Conservation (phyloP, 1,140 invertebrate species). For the Helicoverpa zea region DNA sequence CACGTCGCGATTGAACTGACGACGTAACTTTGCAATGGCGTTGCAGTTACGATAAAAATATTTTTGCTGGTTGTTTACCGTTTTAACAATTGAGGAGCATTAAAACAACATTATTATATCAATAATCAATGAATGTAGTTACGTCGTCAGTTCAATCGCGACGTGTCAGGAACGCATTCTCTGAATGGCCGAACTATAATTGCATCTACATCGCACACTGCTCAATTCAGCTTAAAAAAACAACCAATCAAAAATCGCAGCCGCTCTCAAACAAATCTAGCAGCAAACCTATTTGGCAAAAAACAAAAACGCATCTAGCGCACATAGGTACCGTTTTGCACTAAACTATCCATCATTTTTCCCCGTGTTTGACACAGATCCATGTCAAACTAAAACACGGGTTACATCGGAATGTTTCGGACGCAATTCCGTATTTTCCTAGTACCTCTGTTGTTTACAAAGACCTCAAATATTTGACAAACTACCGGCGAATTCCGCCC, state of each 20-base stretch:
- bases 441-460: conserved; percentile 3
- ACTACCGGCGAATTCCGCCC: neutral
- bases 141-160: too few relatives aligned
- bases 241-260: neutral
- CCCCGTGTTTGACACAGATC: neutral
- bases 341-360: conserved; percentile 16
- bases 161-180: too few relatives aligned
- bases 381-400: neutral
- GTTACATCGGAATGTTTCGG: neutral
- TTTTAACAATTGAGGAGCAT: too few relatives aligned
- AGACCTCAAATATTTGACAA: conserved; percentile 10
- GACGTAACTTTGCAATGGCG: too few relatives aligned
- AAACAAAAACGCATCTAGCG: conserved; percentile 28
- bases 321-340: neutral
- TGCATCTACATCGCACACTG: too few relatives aligned
- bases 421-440: neutral
- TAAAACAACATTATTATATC: too few relatives aligned
- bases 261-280: conserved; percentile 17
- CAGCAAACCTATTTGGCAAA: neutral
- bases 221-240: neutral
- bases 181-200: too few relatives aligned
- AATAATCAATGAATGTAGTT: too few relatives aligned
- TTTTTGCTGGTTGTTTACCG: too few relatives aligned
- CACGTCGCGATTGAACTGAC: too few relatives aligned
- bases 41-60: too few relatives aligned